phyloP scores from a whole-genome alignment of 2,113 vertebrate genomes.

The Scomber scombrus region DNA sequence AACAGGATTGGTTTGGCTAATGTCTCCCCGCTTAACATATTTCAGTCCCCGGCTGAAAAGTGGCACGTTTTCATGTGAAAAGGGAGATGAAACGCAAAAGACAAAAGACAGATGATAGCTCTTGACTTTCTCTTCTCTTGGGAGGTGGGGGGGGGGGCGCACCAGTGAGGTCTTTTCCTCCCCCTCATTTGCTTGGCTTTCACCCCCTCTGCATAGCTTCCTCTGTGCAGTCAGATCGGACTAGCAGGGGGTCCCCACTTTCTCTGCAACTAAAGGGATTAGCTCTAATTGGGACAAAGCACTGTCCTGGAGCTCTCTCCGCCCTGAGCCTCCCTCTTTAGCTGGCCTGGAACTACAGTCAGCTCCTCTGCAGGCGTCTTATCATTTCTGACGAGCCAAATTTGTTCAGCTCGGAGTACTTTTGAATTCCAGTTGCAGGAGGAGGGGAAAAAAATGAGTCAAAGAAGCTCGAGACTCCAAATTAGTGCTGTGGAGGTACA shows the following conservation, averaged over 20 bases:
- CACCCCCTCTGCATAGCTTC: constrained; percentile 30
- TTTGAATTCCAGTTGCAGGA: constrained; percentile 5
- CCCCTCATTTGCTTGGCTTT: constrained; percentile 24
- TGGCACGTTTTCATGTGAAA: constrained; percentile 81
- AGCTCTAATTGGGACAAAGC: constrained; percentile 77
- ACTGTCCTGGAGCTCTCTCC: constrained; percentile 49
- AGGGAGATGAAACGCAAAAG: constrained; percentile 63
- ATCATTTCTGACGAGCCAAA: constrained; percentile 44
- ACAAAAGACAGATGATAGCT: constrained; percentile 79
- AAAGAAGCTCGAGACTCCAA: not conserved
- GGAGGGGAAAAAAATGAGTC: not conserved
- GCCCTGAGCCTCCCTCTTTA: constrained; percentile 16
- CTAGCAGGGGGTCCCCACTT: constrained; percentile 70
- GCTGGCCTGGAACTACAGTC: constrained; percentile 38
- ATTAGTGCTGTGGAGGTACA: too few species aligned
- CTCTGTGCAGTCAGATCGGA: constrained; percentile 38
- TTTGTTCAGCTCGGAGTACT: constrained; percentile 42
- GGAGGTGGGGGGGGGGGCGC: not conserved
- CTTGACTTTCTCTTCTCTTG: constrained; percentile 61
- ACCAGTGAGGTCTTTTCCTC: not conserved
- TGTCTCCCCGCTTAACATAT: constrained; percentile 76
- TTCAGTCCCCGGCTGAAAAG: constrained; percentile 68
- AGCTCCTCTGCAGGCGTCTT: constrained; percentile 37
- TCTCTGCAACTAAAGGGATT: constrained; percentile 78
- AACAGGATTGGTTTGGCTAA: constrained; percentile 85